These are phyloP conservation scores for Hyles lineata DNA, from an alignment of 2,888 invertebrate species.

Conservation along the genomic window DNA sequence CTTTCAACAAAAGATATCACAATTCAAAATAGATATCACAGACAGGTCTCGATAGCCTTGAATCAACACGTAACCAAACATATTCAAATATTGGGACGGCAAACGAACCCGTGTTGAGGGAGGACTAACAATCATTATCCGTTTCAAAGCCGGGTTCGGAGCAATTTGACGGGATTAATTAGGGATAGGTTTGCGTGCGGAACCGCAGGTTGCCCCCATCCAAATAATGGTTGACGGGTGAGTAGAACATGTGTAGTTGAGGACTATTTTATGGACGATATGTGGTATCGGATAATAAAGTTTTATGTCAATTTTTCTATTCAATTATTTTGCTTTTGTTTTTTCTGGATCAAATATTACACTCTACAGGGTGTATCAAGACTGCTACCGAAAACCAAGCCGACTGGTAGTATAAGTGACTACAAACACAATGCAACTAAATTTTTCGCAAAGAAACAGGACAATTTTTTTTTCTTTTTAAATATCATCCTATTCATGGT, in stretches of 20 bases:
- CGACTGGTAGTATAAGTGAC: too few species aligned
- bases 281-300: neutral
- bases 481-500: too few species aligned
- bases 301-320: neutral
- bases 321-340: neutral
- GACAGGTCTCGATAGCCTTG: neutral
- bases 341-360: neutral
- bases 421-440: too few species aligned
- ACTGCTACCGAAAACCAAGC: too few species aligned
- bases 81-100: conserved; percentile 4
- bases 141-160: conserved; percentile 20
- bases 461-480: too few species aligned
- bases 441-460: too few species aligned
- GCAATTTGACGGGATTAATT: conserved; percentile 25
- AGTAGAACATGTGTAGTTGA: conserved; percentile 6
- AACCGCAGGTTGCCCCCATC: neutral
- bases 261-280: neutral
- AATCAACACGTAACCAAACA: conserved; percentile 9
- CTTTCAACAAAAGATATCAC: neutral
- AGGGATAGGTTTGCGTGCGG: conserved; percentile 10
- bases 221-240: neutral
- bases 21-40: neutral
- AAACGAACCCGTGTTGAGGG: conserved; percentile 5
- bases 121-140: conserved; percentile 19
- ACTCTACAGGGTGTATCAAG: too few species aligned